Evolutionary conservation across 2,797 vertebrate species (phyloP).

Genomic region (Danio kyathit): DNA sequence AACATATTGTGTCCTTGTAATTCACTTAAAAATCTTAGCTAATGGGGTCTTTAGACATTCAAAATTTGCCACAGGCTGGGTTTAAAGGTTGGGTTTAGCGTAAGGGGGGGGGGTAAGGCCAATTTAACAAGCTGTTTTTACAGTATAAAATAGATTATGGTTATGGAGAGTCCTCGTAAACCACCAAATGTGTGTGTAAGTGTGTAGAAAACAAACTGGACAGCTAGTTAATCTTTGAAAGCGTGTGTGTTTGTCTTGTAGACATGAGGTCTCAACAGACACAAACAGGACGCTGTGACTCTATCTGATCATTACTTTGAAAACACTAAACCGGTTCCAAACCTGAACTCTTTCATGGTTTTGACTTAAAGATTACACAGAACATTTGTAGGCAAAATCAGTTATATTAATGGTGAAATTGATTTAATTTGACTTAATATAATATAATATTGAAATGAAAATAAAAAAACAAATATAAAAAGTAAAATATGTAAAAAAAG

Average conservation of each 20-base stretch:
- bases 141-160: no score
- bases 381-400: background rate
- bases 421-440: background rate
- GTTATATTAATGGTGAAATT: background rate
- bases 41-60: no score
- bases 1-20: no score
- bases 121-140: no score
- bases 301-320: background rate
- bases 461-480: background rate
- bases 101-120: no score
- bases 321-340: background rate
- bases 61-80: no score
- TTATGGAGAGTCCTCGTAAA: no score
- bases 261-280: background rate
- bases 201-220: background rate
- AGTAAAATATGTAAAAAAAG: no score
- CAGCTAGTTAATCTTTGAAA: constrained; percentile 17
- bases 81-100: no score
- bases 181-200: no score
- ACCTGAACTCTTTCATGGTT: background rate
- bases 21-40: no score
- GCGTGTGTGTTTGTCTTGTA: background rate
- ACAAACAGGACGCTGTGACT: background rate
- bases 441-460: background rate
- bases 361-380: background rate